Base-by-base conservation (phyloP, 2,113 vertebrate genomes). In the Pogona vitticeps region DNA sequence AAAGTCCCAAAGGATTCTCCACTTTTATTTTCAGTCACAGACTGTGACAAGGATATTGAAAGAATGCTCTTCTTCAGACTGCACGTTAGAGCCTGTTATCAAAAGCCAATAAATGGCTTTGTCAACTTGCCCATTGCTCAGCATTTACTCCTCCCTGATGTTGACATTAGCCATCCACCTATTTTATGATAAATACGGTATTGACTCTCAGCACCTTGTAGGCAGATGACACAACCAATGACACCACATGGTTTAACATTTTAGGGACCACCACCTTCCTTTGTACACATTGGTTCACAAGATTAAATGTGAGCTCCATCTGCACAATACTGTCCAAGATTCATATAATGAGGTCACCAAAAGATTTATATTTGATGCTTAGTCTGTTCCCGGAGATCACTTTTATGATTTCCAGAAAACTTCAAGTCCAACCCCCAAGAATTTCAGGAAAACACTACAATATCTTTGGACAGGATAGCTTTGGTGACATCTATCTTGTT, bases 21-120 rank as follows among this genome's bases (percentile, higher is more conserved):
- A 12, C 26, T 81, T 38, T 82, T 72, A 58, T 83, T 83, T 83
- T 59, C 67, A 70, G 26, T 71, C 67, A 73, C 59, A 59, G 26
- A 36, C 70, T 61, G 26, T 42, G 56, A 58, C 40, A 52, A 59
- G 17, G 26, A 61, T 70, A 73, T 73, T 40, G 56, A 52, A 73
- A 83, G 56, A 59, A 73, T 18, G 9, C 18, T 36, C 36, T 73
- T 83, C 70, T 26, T 67, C 20, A 81, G 79, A 81, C 38, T 21
- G 52, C 52, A 73, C 10, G 12, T 40, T 73, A 59, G 23, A 83
- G 33, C 82, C 56, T 73, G n/a, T 59, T 75, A 61, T 23, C 26
- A 83, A 28, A 23, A 73, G 70, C 52, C 52, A 83, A 28, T 83
- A 75, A 83, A 73, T 38, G 38, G 67, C 31, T 61, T 42, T 83